Evolutionary conservation across 1,140 invertebrate genomes (phyloP).

Genomic region (Anoplolepis gracilipes): DNA sequence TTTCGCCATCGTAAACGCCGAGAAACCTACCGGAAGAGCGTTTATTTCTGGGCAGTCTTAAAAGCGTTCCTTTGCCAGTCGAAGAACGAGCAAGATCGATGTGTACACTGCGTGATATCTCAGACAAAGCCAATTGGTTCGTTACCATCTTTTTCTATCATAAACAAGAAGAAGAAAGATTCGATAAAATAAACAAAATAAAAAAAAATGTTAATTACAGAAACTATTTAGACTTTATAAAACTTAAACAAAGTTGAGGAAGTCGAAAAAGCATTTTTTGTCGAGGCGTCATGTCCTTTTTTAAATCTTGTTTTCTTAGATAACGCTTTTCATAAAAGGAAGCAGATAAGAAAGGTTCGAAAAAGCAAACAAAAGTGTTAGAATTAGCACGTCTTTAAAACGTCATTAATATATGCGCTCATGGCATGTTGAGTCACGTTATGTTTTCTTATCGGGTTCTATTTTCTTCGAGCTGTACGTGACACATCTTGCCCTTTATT

Average conservation of each 20-base stretch:
- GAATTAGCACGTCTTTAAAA: not conserved
- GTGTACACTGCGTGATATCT: conserved; percentile 33
- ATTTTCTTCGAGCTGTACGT: not conserved
- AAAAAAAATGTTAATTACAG: not conserved
- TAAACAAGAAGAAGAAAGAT: not conserved
- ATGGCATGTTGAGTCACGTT: not conserved
- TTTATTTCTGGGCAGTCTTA: conserved; percentile 72
- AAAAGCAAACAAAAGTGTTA: not conserved
- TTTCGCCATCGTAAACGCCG: conserved; percentile 52
- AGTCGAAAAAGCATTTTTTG: not conserved
- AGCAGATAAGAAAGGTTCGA: not conserved
- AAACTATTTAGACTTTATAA: not conserved
- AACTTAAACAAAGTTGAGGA: not conserved
- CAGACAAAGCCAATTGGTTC: not conserved
- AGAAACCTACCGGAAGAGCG: conserved; percentile 67
- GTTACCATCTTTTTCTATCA: not conserved
- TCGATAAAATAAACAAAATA: not conserved
- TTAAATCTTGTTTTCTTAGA: not conserved
- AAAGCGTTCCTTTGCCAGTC: conserved; percentile 73
- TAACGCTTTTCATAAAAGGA: not conserved
- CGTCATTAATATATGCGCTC: not conserved
- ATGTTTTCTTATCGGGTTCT: not conserved
- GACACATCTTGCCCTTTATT: conserved; percentile 4
- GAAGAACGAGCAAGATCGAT: conserved; percentile 58
- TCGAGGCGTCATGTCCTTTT: not conserved